Conservation (phyloP, 2,797 vertebrate species). For the Poeciliopsis gracilis region DNA sequence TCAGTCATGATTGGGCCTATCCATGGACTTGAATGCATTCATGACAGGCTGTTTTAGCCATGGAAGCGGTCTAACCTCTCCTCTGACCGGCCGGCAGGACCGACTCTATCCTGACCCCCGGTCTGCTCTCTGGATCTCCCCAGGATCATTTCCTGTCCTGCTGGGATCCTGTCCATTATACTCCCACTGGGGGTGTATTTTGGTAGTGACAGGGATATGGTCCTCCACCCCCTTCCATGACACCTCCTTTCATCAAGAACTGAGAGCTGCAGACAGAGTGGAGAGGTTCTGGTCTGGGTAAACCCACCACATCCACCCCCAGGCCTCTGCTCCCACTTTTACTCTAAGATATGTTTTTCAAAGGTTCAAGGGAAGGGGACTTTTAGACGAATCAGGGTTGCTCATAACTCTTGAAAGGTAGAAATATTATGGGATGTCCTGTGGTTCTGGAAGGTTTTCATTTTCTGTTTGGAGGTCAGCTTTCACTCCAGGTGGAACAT, state of each 20-base stretch:
- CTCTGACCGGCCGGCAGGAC: conserved; percentile 34
- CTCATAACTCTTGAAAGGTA: conserved; percentile 80
- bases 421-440: conserved; percentile 63
- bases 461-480: conserved; percentile 31
- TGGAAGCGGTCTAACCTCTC: conserved; percentile 43
- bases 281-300: conserved; percentile 64
- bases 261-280: conserved; percentile 73
- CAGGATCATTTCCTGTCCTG: conserved; percentile 76
- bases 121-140: conserved; percentile 64
- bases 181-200: conserved; percentile 80
- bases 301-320: conserved; percentile 42
- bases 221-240: conserved; percentile 62
- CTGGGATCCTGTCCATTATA: conserved; percentile 75
- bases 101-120: conserved; percentile 52
- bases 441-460: conserved; percentile 36
- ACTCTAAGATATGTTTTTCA: conserved; percentile 80
- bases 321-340: conserved; percentile 41
- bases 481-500: conserved; percentile 21
- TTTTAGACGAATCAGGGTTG: conserved; percentile 64
- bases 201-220: conserved; percentile 81
- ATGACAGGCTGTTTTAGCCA: conserved; percentile 1
- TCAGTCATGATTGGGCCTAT: conserved; percentile 65
- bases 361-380: conserved; percentile 82
- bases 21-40: conserved; percentile 24
- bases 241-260: conserved; percentile 42